These are phyloP conservation scores for Austrofundulus limnaeus DNA, from an alignment of 2,113 vertebrate species.

Conservation along the genomic window DNA sequence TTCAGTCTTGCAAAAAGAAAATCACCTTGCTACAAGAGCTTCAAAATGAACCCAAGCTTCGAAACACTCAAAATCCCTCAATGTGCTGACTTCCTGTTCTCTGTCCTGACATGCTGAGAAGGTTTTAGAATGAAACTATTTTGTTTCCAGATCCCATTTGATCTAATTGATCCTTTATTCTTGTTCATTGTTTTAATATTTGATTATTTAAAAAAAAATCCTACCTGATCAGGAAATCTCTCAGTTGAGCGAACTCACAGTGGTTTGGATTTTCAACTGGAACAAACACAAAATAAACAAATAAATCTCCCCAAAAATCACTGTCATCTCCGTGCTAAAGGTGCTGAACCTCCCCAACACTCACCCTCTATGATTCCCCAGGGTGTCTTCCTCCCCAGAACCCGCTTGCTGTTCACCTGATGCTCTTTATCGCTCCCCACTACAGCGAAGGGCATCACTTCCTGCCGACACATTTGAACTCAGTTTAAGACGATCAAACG, in stretches of 20 bases:
- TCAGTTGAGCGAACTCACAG: constrained; percentile 94
- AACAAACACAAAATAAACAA: constrained; percentile 57
- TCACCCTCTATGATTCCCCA: constrained; percentile 98
- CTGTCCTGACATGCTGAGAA: too few relatives aligned
- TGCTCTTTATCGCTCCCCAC: constrained; percentile 98
- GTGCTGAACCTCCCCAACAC: constrained; percentile 9
- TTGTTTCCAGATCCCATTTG: too few relatives aligned
- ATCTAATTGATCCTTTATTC: too few relatives aligned
- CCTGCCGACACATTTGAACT: constrained; percentile 74
- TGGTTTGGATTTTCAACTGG: constrained; percentile 96
- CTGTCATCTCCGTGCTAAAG: too few relatives aligned
- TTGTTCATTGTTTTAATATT: background rate
- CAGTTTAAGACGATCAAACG: background rate
- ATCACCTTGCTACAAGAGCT: too few relatives aligned
- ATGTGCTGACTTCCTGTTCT: too few relatives aligned
- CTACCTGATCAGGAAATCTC: constrained; percentile 98
- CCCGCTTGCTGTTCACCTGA: constrained; percentile 93
- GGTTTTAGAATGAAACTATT: too few relatives aligned
- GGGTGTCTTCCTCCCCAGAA: constrained; percentile 93
- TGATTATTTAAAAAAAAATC: background rate
- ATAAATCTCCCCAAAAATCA: background rate
- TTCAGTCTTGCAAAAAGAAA: too few relatives aligned
- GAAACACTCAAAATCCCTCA: too few relatives aligned
- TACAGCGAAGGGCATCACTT: constrained; percentile 96
- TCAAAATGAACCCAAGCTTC: too few relatives aligned